Evolutionary conservation across 2,797 vertebrate genomes (phyloP).

Genomic region (Erpetoichthys calabaricus): DNA sequence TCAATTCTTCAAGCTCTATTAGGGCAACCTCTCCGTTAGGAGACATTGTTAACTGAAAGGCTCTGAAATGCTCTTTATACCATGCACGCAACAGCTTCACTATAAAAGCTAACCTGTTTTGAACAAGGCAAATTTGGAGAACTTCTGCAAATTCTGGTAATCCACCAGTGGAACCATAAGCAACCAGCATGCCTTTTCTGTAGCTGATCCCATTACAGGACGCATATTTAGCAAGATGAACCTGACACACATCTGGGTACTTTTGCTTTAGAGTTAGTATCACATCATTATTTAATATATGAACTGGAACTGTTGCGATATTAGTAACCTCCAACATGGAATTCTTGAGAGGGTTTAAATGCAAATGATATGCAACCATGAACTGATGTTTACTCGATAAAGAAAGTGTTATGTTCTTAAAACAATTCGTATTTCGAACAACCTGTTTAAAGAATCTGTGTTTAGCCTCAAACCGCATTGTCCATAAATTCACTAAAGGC

Average conservation of each 20-base stretch:
- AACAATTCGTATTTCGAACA: slow-evolving; percentile 2
- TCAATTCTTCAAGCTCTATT: slow-evolving; percentile 17
- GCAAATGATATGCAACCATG: slow-evolving; percentile 13
- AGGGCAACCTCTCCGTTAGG: slow-evolving; percentile 18
- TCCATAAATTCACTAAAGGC: slow-evolving; percentile 9
- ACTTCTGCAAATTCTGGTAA: slow-evolving; percentile 13
- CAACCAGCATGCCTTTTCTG: slow-evolving; percentile 11
- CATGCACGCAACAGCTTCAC: slow-evolving; percentile 3
- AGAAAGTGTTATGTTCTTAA: slow-evolving; percentile 7
- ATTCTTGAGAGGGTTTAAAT: not conserved
- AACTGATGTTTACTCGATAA: slow-evolving; percentile 12
- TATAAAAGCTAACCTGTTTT: slow-evolving; percentile 1
- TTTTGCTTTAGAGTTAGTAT: slow-evolving; percentile 2
- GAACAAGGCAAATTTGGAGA: slow-evolving; percentile 1
- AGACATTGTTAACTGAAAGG: not conserved
- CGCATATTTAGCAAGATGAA: slow-evolving; percentile 1
- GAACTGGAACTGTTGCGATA: slow-evolving; percentile 9
- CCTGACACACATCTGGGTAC: slow-evolving; percentile 6
- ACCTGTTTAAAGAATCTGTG: slow-evolving; percentile 11
- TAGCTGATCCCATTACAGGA: slow-evolving; percentile 4
- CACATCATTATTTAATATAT: slow-evolving; percentile 11
- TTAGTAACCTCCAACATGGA: slow-evolving; percentile 3
- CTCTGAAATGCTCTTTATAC: too few species aligned
- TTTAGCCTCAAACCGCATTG: slow-evolving; percentile 8
- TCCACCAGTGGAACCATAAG: slow-evolving; percentile 9